Base-by-base conservation (phyloP, 1,140 invertebrate species). In the Bombus difficillimus region DNA sequence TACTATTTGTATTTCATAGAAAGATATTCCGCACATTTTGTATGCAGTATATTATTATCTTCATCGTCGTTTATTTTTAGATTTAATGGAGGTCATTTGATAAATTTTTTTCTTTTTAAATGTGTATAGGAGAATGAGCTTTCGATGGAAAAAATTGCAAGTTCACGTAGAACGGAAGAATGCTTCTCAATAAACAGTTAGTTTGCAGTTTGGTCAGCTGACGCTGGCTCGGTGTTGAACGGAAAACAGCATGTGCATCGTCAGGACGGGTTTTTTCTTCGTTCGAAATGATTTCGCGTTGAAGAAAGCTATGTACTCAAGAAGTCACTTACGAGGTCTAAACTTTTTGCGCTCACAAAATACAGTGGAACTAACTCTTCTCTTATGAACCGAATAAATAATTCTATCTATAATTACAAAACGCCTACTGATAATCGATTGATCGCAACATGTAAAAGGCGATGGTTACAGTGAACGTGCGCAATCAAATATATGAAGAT, bases 151-250 rank as follows among this genome's bases (percentile, higher is more conserved):
- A 72, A 57, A 81, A 57, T 81, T 43, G 22, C 41, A 47, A 80
- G 68, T 37, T 81, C 79, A 59, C 68, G 28, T 47, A 59, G 28
- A 32, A 32, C 39, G 25, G 43, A 10, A 41, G 77, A 66, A 80
- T 81, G 41, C 59, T 34, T 39, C 59, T 66, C 28, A 47, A 15
- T 37, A 57, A 81, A 81, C 68, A 72, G 53, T 81, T 73, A 81
- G 43, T 73, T 81, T 71, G 39, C 53, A 81, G n/a, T 81, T 41
- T 68, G 43, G 34, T 81, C 68, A 81, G 68, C 79, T 81, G 79
- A 71, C 68, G 47, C 34, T 12, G 12, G 10, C 28, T 10, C 10
- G 12, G 43, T 32, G 12, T 69, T 53, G 6, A 69, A 37, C 25
- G n/a, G 43, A 69, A 69, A 32, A n/a, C 64, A 28, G 32, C 25